Conservation (phyloP, 2,113 vertebrate genomes). For the Cairina moschata region DNA sequence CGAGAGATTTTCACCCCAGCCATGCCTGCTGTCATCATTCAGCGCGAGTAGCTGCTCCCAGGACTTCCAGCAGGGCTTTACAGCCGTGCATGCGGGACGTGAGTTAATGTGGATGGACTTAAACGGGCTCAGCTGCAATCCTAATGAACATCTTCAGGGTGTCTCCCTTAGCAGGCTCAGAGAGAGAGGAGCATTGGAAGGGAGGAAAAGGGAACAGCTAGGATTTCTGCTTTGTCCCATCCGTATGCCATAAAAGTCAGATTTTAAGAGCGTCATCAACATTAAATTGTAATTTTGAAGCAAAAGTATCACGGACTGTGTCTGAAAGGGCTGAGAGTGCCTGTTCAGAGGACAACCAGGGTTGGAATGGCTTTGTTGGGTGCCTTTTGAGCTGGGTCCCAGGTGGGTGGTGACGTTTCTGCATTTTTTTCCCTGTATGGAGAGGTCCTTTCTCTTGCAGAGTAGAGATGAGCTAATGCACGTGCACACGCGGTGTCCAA, state of each 20-base stretch:
- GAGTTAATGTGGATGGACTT: neutral
- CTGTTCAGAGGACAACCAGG: neutral
- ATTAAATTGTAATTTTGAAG: neutral
- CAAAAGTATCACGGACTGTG: neutral
- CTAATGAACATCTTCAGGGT: neutral
- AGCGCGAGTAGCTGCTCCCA: neutral
- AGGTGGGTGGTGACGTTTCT: neutral
- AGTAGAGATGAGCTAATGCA: neutral
- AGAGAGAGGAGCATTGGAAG: neutral
- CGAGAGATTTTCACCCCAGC: neutral
- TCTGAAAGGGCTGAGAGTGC: neutral
- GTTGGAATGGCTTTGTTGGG: neutral
- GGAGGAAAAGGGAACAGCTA: neutral
- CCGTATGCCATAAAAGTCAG: rapidly evolving
- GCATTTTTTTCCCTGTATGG: neutral
- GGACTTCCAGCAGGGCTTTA: neutral
- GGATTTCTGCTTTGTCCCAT: neutral
- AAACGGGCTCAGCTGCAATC: neutral
- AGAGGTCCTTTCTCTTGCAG: neutral
- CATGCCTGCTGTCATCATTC: neutral
- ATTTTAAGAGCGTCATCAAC: neutral
- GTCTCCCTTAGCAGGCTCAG: neutral
- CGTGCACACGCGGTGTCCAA: neutral
- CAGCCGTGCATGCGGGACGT: rapidly evolving
- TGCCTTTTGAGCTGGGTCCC: neutral